Evolutionary conservation across 2,797 vertebrate species (phyloP).

Genomic region (Fistularia commersonii): DNA sequence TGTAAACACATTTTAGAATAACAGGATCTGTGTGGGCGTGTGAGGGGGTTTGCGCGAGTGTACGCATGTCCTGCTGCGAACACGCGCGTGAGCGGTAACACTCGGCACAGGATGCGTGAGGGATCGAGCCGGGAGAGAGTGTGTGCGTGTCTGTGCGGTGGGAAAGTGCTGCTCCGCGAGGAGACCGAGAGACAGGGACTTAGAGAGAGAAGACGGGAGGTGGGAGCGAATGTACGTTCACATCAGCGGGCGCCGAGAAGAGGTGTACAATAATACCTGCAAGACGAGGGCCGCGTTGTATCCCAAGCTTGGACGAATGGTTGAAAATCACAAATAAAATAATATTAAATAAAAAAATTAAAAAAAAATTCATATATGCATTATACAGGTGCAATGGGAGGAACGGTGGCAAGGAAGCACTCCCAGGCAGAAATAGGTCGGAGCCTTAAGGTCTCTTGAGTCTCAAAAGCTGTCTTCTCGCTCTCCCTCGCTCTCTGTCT

Average conservation of each 20-base stretch:
- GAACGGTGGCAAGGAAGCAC: slow-evolving; percentile 62
- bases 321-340: too few species aligned
- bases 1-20: slow-evolving; percentile 64
- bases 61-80: slow-evolving; percentile 49
- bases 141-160: slow-evolving; percentile 21
- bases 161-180: slow-evolving; percentile 37
- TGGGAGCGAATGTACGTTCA: slow-evolving; percentile 37
- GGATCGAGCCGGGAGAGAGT: slow-evolving; percentile 30
- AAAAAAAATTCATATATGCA: slow-evolving; percentile 7
- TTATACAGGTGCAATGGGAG: slow-evolving; percentile 57
- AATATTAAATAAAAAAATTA: slow-evolving; percentile 4
- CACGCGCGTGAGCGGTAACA: slow-evolving; percentile 60
- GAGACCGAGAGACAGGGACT: slow-evolving; percentile 20
- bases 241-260: slow-evolving; percentile 38
- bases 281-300: slow-evolving; percentile 13
- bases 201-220: slow-evolving; percentile 27
- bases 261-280: slow-evolving; percentile 44
- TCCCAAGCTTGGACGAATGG: not conserved
- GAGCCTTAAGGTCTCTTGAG: slow-evolving; percentile 50
- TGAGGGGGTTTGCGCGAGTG: slow-evolving; percentile 21
- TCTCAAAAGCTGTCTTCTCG: slow-evolving; percentile 30
- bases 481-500: too few species aligned
- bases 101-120: slow-evolving; percentile 68
- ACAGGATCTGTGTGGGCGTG: slow-evolving; percentile 48
- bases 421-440: slow-evolving; percentile 69